Evolutionary conservation across 2,113 vertebrate species (phyloP), one percentile per base, ranked within the genome.

Genomic region (Copsychus sechellarum): DNA sequence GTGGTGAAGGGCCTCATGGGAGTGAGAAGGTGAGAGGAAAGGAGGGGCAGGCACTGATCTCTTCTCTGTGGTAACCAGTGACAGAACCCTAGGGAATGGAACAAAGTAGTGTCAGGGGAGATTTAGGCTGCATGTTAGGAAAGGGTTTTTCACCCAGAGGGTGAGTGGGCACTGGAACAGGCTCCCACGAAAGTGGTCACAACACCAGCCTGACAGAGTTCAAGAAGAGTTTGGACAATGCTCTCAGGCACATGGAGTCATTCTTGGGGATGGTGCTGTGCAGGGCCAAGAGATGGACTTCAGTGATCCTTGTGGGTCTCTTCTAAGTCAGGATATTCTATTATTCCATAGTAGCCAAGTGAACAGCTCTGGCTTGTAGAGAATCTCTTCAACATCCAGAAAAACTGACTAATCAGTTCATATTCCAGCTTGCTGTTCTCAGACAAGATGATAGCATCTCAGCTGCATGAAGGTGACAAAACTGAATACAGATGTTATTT

Each of bases 361-460:
- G 33, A 70, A 24, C 15, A 78, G 12, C 47, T 45, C 24, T 58
- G 47, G 17, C 69, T 90, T 85, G 61, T 45, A 79, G n/a, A 69
- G 12, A 81, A 50, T 73, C 25, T 78, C 2, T 79, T 64, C 53
- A 76, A n/a, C 24, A 81, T 89, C 4, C 40, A 82, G 66, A 69
- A 90, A 65, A 90, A 50, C 6, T 19, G n/a, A 33, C 43, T 82
- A 10, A 53, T 34, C 7, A 5, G 25, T 65, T 79, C 15, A 13
- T 60, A 25, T 31, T 64, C 26, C 19, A 61, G 28, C 20, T 82
- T 0, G 0, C 31, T 82, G 0, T 79, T 82, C 62, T 90, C 19
- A 31, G 66, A 23, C 11, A 36, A 67, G 40, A 12, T 66, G 20
- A 11, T 73, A 79, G 36, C n/a, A 36, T 67, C 25, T 70, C 48